Conservation (phyloP, 1,140 invertebrate species). For the Paraescarpia echinospica region DNA sequence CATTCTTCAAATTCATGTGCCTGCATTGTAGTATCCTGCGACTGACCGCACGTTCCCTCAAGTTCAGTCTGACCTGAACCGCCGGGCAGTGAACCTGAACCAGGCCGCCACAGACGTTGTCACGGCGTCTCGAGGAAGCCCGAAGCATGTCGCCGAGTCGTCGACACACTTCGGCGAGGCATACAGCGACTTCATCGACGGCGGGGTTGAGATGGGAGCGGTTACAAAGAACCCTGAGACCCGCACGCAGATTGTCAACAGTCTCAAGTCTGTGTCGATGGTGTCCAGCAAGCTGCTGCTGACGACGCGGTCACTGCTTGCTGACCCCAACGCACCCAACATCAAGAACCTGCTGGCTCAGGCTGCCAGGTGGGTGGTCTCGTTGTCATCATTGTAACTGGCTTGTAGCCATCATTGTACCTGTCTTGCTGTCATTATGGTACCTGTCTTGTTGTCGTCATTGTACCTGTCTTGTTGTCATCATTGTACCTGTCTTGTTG, state of each 20-base stretch:
- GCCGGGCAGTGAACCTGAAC: conserved; percentile 79
- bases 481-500: too few species aligned
- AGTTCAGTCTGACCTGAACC: conserved; percentile 80
- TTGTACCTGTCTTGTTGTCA: too few species aligned
- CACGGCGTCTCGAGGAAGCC: conserved; percentile 4
- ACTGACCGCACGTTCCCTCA: conserved; percentile 62
- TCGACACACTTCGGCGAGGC: conserved; percentile 17
- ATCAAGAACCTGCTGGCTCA: conserved; percentile 84
- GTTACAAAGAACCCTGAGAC: conserved; percentile 60
- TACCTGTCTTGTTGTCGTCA: too few species aligned
- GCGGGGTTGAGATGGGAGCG: conserved; percentile 22
- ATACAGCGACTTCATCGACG: conserved; percentile 29
- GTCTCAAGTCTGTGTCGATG: conserved; percentile 83
- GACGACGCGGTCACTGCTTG: conserved; percentile 84
- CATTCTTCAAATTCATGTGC: background rate
- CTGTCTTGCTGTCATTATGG: too few species aligned
- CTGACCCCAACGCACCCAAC: conserved; percentile 86
- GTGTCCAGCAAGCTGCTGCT: conserved; percentile 84
- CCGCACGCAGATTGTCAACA: conserved; percentile 77
- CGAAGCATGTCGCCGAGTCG: conserved; percentile 14
- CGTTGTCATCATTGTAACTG: too few species aligned
- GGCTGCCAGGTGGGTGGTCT: conserved; percentile 70
- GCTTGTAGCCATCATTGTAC: too few species aligned
- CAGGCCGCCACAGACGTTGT: conserved; percentile 79
- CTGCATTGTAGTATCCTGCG: conserved; percentile 30